Percentiles rank a stretch among this genome's conserved stretches.
phyloP scores from a whole-genome alignment of 2,888 invertebrate genomes.

The Strigamia maritima region DNA sequence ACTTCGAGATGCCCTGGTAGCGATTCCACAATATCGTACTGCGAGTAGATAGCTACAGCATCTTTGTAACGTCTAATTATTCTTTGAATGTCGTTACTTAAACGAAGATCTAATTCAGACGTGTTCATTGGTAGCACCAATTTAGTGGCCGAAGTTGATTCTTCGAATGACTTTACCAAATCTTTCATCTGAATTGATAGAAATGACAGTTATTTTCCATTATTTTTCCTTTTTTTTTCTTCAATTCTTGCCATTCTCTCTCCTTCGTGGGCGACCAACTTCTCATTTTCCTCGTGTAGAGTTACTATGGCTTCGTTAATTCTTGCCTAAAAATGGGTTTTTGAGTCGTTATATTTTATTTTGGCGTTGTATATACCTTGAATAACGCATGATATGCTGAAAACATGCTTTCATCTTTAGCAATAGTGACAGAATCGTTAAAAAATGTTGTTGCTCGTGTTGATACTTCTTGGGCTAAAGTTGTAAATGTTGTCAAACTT shows the following conservation, averaged over 20 bases:
- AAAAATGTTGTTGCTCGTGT: not conserved
- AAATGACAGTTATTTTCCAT: not conserved
- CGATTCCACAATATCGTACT: conserved; percentile 38
- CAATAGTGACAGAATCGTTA: not conserved
- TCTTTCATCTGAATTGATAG: not conserved
- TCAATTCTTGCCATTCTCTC: not conserved
- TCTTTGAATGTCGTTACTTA: not conserved
- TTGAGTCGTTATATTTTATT: not conserved
- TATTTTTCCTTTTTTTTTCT: not conserved
- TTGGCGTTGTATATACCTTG: not conserved
- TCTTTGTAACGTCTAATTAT: not conserved
- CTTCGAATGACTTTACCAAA: conserved; percentile 8
- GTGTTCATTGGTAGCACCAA: conserved; percentile 36
- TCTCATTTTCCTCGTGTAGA: not conserved
- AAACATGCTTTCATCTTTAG: not conserved
- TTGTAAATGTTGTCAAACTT: not conserved
- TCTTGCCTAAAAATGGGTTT: not conserved
- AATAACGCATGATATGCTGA: not conserved
- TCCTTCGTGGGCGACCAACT: not conserved
- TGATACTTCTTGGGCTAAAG: not conserved
- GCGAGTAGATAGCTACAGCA: conserved; percentile 18
- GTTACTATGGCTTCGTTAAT: not conserved
- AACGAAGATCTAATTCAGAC: conserved; percentile 21
- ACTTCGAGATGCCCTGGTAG: conserved; percentile 13
- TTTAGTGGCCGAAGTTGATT: not conserved